These are phyloP conservation scores for Drosophila suzukii DNA, from an alignment of 1,140 invertebrate species.

Conservation along the genomic window DNA sequence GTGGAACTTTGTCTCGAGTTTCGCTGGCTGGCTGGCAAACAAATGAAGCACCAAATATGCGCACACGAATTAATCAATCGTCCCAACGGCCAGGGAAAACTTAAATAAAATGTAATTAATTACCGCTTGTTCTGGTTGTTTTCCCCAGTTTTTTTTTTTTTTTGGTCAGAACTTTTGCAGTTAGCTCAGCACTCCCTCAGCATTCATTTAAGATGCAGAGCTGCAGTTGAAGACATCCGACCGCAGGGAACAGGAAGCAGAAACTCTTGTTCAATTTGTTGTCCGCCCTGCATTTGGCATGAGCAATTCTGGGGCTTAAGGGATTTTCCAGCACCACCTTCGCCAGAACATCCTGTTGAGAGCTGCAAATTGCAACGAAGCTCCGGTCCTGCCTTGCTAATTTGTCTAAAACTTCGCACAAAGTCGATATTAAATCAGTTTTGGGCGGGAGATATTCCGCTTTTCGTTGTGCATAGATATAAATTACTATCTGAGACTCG, in stretches of 20 bases:
- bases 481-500: not conserved
- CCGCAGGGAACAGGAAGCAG: slow-evolving; percentile 33
- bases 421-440: slow-evolving; percentile 28
- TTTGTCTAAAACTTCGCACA: slow-evolving; percentile 20
- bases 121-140: slow-evolving; percentile 33
- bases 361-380: slow-evolving; percentile 24
- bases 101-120: slow-evolving; percentile 75
- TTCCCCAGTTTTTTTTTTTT: slow-evolving; percentile 9
- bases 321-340: slow-evolving; percentile 37
- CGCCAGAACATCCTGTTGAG: slow-evolving; percentile 19
- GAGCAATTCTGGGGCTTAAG: slow-evolving; percentile 51
- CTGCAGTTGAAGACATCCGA: slow-evolving; percentile 36
- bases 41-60: slow-evolving; percentile 54
- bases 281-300: slow-evolving; percentile 30
- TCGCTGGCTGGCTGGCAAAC: slow-evolving; percentile 34
- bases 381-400: slow-evolving; percentile 21
- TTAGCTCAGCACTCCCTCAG: not conserved
- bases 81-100: slow-evolving; percentile 29
- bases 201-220: slow-evolving; percentile 47
- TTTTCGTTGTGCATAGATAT: not conserved
- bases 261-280: slow-evolving; percentile 48
- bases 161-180: slow-evolving; percentile 32
- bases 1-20: slow-evolving; percentile 26
- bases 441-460: not conserved
- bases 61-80: slow-evolving; percentile 65